Conservation (phyloP, 2,888 invertebrate genomes). For the Luperina nickerlii region DNA sequence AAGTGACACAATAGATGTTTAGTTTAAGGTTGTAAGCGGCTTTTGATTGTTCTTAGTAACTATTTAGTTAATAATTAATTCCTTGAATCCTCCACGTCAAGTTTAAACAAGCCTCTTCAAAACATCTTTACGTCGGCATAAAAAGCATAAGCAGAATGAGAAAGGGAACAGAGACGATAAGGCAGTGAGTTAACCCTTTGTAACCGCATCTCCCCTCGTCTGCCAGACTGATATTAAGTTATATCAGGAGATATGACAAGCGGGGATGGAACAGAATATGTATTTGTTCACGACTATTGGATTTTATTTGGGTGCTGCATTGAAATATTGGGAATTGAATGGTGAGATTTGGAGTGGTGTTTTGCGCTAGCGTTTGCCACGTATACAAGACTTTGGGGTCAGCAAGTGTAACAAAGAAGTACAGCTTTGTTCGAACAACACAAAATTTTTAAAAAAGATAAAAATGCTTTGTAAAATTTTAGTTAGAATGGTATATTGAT, state of each 20-base stretch:
- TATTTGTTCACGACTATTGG: slow-evolving; percentile 48
- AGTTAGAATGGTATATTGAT: too few relatives aligned
- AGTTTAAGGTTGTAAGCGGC: neutral
- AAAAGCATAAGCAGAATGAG: slow-evolving; percentile 18
- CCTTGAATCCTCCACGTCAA: neutral
- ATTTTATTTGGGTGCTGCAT: slow-evolving; percentile 50
- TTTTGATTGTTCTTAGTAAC: neutral
- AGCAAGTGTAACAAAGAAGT: neutral
- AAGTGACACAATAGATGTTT: neutral
- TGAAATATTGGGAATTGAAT: slow-evolving; percentile 33
- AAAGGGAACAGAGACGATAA: slow-evolving; percentile 34
- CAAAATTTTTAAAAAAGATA: neutral
- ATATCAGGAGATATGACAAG: slow-evolving; percentile 58
- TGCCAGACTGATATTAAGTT: slow-evolving; percentile 61
- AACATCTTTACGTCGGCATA: slow-evolving; percentile 31
- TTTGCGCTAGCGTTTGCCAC: slow-evolving; percentile 4
- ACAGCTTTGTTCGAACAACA: neutral
- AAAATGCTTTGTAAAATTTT: too few relatives aligned
- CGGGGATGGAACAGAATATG: slow-evolving; percentile 53
- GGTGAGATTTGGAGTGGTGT: neutral
- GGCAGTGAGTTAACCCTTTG: slow-evolving; percentile 54
- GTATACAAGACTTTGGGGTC: neutral
- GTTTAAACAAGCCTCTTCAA: slow-evolving; percentile 14
- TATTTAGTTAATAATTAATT: neutral
- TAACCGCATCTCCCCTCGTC: slow-evolving; percentile 30